Conservation (phyloP, 2,888 invertebrate genomes). For the Celastrina argiolus region DNA sequence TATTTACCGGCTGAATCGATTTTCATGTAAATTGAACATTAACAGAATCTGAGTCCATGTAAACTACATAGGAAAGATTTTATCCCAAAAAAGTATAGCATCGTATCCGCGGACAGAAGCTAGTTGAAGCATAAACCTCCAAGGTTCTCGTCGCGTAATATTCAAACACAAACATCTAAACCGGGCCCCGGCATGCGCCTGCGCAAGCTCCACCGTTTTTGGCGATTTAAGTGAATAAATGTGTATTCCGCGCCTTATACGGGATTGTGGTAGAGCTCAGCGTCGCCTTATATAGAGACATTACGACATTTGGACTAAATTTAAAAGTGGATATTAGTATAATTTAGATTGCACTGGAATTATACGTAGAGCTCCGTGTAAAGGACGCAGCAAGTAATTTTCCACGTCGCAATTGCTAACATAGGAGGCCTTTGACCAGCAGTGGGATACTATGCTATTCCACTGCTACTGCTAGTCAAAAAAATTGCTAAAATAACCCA, state of each 20-base stretch:
- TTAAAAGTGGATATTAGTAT: background rate
- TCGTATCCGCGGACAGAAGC: no score
- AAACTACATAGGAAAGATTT: no score
- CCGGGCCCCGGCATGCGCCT: background rate
- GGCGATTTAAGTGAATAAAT: background rate
- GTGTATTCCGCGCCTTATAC: slow-evolving; percentile 11
- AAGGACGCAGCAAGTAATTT: background rate
- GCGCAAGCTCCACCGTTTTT: background rate
- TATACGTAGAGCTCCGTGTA: background rate
- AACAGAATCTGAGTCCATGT: no score
- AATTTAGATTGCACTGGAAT: background rate
- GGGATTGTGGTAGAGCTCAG: background rate
- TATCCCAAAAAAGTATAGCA: no score
- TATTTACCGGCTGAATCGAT: no score
- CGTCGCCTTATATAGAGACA: background rate
- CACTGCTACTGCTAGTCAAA: no score
- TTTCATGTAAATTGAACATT: no score
- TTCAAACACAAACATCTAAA: background rate
- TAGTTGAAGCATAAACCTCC: background rate
- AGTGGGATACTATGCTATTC: no score
- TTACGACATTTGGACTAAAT: background rate
- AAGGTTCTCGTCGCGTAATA: background rate
- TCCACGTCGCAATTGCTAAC: background rate
- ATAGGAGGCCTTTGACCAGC: no score
- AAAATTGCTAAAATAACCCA: no score